Evolutionary conservation across 2,113 vertebrate species (phyloP), one percentile per base, ranked within the genome.

Genomic region (Phrynosoma platyrhinos): DNA sequence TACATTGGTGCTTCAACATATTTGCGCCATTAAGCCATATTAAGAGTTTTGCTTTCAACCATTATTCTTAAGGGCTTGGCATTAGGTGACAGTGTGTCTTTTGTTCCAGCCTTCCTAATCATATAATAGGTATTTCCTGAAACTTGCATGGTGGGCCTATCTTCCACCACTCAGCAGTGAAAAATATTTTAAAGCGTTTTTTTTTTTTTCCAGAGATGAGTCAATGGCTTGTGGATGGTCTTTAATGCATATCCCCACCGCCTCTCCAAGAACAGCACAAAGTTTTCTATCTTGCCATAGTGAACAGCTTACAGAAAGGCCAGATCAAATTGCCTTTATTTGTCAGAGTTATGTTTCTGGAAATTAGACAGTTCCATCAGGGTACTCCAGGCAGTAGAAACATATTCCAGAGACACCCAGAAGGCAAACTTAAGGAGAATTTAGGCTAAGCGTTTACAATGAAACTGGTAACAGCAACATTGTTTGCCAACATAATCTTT

Each of bases 1-100:
- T 87, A 93, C 85, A 85, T 16, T 64, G 79, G 30, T 85, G 69
- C 86, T 85, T 87, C 88, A 80, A 30, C 64, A 90, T 85, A 82
- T 87, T 86, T 87, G 82, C 91, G 69, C 27, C 69, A 86, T 83
- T 82, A 79, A 89, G 58, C 69, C 89, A 8, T 16, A 90, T 2
- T 84, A 89, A 77, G 0, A 52, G 9, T 83, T 42, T 16, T 40
- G 53, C 2, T 82, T 7, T 55, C 71, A 92, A 79, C 30, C 13
- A 83, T 77, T 87, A 62, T 69, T 86, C 87, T 32, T 79, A 53
- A 86, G 55, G 87, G 82, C 69, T 94, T 88, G 4, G 36, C 30
- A 68, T 20, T 58, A 36, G 12, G 7, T 30, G 27, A 87, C 10
- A 36, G 30, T 20, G 82, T 76, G 83, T 88, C n/a, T 76, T 62